Conservation (phyloP, 64 coral and sea anemone species). For the Trachythela sp. region DNA sequence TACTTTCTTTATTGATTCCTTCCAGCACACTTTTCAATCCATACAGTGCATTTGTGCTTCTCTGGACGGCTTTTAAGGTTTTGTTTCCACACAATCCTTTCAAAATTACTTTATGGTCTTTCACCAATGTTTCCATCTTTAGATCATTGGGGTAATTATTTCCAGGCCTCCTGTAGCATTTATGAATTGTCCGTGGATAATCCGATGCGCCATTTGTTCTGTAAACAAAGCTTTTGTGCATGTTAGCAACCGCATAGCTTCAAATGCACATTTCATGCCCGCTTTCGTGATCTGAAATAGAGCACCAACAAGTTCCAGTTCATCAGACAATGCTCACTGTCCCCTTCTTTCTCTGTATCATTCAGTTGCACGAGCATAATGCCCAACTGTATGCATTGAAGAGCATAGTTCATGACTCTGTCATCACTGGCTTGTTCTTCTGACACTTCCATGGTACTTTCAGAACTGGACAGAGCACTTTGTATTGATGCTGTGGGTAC, state of each 20-base stretch:
- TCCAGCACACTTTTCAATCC: not conserved
- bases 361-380: slow-evolving; percentile 20
- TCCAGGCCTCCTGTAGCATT: slow-evolving; percentile 41
- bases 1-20: slow-evolving; percentile 15
- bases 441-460: too few relatives aligned
- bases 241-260: slow-evolving; percentile 19
- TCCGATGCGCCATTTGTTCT: slow-evolving; percentile 23
- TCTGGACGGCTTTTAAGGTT: slow-evolving; percentile 41
- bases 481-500: too few relatives aligned
- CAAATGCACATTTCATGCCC: slow-evolving; percentile 40
- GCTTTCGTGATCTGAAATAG: not conserved
- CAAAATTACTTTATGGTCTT: slow-evolving; percentile 25
- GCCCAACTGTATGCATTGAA: slow-evolving; percentile 23
- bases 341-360: slow-evolving; percentile 32
- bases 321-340: not conserved
- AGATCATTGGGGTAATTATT: slow-evolving; percentile 56
- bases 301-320: slow-evolving; percentile 29
- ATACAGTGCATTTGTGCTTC: slow-evolving; percentile 22
- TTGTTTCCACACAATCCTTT: slow-evolving; percentile 54
- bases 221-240: slow-evolving; percentile 11
- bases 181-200: slow-evolving; percentile 52
- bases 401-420: not conserved
- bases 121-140: slow-evolving; percentile 33
- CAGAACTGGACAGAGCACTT: too few relatives aligned
- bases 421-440: not conserved